Conservation (phyloP, 1,140 invertebrate species). For the Ips typographus region DNA sequence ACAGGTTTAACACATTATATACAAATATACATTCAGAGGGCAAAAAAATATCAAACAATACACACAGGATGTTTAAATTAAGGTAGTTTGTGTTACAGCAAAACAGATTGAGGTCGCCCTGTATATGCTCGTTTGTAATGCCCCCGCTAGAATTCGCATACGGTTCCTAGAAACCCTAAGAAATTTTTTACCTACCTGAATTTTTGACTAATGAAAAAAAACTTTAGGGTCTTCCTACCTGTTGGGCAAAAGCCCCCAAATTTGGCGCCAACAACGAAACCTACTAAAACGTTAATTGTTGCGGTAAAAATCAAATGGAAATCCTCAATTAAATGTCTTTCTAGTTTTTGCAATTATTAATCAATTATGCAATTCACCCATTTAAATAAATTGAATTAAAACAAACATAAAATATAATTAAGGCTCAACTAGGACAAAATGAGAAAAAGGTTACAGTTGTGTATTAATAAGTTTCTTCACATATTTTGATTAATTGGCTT, state of each 20-base stretch:
- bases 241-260: background rate
- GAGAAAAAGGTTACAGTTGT: constrained; percentile 13
- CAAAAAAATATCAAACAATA: too few relatives aligned
- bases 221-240: constrained; percentile 13
- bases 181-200: constrained; percentile 25
- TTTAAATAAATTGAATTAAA: constrained; percentile 22
- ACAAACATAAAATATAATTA: constrained; percentile 14
- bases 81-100: background rate
- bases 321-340: too few relatives aligned
- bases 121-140: background rate
- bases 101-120: background rate
- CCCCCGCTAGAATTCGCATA: constrained; percentile 17
- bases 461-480: constrained; percentile 17
- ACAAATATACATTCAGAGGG: too few relatives aligned
- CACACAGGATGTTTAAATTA: background rate
- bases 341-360: too few relatives aligned
- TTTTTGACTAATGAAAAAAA: constrained; percentile 27
- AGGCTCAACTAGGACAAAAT: constrained; percentile 2
- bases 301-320: too few relatives aligned
- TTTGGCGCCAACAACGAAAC: too few relatives aligned
- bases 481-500: constrained; percentile 21
- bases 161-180: constrained; percentile 23
- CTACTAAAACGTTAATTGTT: too few relatives aligned
- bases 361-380: too few relatives aligned
- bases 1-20: too few relatives aligned